These are phyloP conservation scores for Leptogaster cylindrica DNA, from an alignment of 2,888 invertebrate genomes.

Conservation along the genomic window DNA sequence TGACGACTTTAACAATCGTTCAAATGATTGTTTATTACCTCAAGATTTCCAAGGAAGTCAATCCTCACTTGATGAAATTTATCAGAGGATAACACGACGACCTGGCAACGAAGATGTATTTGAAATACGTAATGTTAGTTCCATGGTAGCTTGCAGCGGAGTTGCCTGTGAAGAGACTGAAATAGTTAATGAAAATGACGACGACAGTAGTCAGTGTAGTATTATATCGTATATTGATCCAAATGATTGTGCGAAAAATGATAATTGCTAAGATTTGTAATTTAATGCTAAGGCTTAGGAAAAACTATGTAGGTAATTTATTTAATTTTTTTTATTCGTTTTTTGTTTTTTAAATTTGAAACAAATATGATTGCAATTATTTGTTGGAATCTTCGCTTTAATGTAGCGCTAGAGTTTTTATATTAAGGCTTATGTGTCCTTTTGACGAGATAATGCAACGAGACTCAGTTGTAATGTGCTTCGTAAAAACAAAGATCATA, in stretches of 20 bases:
- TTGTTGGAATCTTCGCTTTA: too few relatives aligned
- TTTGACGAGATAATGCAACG: too few relatives aligned
- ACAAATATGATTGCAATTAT: too few relatives aligned
- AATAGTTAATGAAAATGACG: slow-evolving; percentile 53
- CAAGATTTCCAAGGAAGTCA: slow-evolving; percentile 52
- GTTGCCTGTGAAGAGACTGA: slow-evolving; percentile 46
- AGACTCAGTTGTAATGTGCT: too few relatives aligned
- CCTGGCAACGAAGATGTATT: not conserved
- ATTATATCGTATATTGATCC: slow-evolving; percentile 61
- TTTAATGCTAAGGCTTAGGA: too few relatives aligned
- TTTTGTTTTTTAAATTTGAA: too few relatives aligned
- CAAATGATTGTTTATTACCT: slow-evolving; percentile 49
- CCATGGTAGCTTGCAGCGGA: slow-evolving; percentile 36
- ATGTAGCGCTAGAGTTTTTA: too few relatives aligned
- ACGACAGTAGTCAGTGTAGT: slow-evolving; percentile 61
- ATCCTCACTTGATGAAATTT: slow-evolving; percentile 69
- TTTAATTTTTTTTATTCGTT: too few relatives aligned
- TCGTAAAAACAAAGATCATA: too few relatives aligned
- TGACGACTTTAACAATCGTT: slow-evolving; percentile 54
- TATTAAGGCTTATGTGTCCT: too few relatives aligned
- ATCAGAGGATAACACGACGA: slow-evolving; percentile 68
- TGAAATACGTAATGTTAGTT: slow-evolving; percentile 17
- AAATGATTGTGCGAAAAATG: slow-evolving; percentile 47
- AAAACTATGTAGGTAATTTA: too few relatives aligned
- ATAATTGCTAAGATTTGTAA: slow-evolving; percentile 31